phyloP scores from a whole-genome alignment of 2,888 invertebrate species.

The Tiphia femorata region DNA sequence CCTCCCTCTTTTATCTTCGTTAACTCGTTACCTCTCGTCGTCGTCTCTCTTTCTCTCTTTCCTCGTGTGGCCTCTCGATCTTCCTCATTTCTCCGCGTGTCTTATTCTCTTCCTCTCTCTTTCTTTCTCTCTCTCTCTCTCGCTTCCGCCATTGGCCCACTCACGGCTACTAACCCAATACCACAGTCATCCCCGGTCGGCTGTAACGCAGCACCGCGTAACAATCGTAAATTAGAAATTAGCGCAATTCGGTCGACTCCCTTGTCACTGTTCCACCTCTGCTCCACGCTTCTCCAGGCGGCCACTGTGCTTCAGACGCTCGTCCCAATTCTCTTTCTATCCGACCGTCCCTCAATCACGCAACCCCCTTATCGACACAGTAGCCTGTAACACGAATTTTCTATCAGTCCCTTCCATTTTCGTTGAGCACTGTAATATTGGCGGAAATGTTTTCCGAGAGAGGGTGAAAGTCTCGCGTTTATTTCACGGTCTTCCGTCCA shows the following conservation, averaged over 20 bases:
- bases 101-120: background rate
- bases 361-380: too few species aligned
- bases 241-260: background rate
- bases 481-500: constrained; percentile 37
- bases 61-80: background rate
- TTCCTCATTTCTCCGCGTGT: background rate
- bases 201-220: background rate
- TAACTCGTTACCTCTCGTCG: constrained; percentile 39
- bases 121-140: background rate
- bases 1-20: constrained; percentile 40
- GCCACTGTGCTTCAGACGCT: too few species aligned
- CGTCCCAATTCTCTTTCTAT: too few species aligned
- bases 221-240: background rate
- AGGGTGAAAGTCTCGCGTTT: constrained; percentile 7
- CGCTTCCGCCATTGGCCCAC: too few species aligned
- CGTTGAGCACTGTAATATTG: too few species aligned
- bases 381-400: too few species aligned
- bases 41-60: constrained; percentile 5
- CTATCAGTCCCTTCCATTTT: too few species aligned
- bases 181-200: background rate
- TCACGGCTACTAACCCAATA: background rate
- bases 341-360: too few species aligned
- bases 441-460: too few species aligned
- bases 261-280: too few species aligned
- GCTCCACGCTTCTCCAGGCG: too few species aligned